Percentiles rank a stretch among this genome's conserved stretches.
phyloP scores from a whole-genome alignment of 2,888 invertebrate species.

The Eurytoma californica region DNA sequence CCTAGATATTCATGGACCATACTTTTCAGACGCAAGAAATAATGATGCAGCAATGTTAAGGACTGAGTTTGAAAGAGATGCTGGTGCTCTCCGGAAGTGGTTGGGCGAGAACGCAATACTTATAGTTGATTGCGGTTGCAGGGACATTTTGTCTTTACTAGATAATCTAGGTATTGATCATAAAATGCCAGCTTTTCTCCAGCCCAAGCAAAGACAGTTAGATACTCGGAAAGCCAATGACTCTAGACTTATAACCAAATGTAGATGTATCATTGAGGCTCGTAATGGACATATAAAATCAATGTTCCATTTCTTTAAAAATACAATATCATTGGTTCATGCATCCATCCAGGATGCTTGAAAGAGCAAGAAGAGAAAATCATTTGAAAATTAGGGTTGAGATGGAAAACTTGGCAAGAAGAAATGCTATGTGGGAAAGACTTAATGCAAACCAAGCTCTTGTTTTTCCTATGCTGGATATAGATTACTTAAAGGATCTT shows the following conservation, averaged over 20 bases:
- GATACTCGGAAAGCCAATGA: constrained; percentile 57
- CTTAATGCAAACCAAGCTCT: constrained; percentile 31
- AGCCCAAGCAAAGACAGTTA: constrained; percentile 52
- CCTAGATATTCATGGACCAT: constrained; percentile 41
- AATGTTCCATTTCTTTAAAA: constrained; percentile 51
- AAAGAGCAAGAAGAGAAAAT: constrained; percentile 23
- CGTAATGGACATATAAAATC: constrained; percentile 58
- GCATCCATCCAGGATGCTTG: constrained; percentile 27
- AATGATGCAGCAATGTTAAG: constrained; percentile 40
- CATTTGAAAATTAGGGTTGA: constrained; percentile 34
- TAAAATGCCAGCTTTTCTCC: constrained; percentile 37
- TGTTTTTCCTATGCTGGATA: constrained; percentile 46
- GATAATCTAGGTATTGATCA: background rate
- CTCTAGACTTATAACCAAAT: constrained; percentile 58
- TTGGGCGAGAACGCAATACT: constrained; percentile 19
- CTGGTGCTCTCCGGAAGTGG: constrained; percentile 10
- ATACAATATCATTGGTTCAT: constrained; percentile 19
- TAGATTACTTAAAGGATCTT: constrained; percentile 46
- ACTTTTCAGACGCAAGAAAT: constrained; percentile 50
- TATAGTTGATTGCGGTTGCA: constrained; percentile 23
- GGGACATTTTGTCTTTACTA: constrained; percentile 41
- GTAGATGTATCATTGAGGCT: constrained; percentile 56
- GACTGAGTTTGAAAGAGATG: constrained; percentile 27
- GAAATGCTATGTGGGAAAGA: constrained; percentile 39
- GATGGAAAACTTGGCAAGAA: constrained; percentile 32